Conservation (phyloP, 2,113 vertebrate genomes). For the Crocuta crocuta region DNA sequence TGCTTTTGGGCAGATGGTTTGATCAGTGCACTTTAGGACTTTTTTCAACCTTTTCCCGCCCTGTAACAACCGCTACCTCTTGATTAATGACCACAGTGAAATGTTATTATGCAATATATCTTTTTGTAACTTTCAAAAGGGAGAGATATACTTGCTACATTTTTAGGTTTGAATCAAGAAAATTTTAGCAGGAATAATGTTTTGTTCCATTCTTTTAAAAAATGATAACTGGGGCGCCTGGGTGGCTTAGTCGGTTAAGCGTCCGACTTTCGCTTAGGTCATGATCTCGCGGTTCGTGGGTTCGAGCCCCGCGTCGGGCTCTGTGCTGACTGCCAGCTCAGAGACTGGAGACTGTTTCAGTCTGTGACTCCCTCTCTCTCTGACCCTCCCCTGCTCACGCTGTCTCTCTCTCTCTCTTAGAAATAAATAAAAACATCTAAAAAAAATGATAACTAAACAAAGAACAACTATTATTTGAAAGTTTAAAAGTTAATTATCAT, state of each 20-base stretch:
- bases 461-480: background rate
- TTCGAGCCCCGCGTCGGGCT: too few species aligned
- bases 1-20: background rate
- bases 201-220: background rate
- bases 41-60: background rate
- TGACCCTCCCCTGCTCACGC: too few species aligned
- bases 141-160: background rate
- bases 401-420: too few species aligned
- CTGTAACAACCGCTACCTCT: background rate
- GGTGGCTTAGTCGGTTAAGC: too few species aligned
- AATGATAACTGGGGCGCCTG: background rate
- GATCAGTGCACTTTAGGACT: background rate
- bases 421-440: too few species aligned
- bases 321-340: too few species aligned
- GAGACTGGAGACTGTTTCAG: too few species aligned
- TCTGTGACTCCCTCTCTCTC: too few species aligned
- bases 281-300: too few species aligned
- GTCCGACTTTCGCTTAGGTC: too few species aligned
- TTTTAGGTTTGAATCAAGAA: constrained; percentile 7
- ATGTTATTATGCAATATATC: background rate
- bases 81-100: background rate
- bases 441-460: background rate
- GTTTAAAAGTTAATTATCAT: constrained; percentile 5
- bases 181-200: background rate
- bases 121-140: background rate